phyloP scores from a whole-genome alignment of 1,140 invertebrate genomes.

The Monochamus saltuarius region DNA sequence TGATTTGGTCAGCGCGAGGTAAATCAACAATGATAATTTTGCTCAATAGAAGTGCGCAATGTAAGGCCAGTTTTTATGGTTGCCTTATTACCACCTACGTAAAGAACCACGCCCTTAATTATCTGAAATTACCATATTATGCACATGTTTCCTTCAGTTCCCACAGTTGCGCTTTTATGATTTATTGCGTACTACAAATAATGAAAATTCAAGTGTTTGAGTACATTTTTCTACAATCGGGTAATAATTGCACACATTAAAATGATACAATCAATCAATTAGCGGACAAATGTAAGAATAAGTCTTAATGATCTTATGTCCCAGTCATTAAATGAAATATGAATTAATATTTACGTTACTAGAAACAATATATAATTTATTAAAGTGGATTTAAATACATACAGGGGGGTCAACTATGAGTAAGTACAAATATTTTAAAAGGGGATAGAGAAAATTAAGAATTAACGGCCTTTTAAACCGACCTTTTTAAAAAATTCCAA shows the following conservation, averaged over 20 bases:
- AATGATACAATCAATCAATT: conserved; percentile 7
- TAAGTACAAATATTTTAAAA: too few relatives aligned
- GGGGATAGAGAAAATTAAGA: too few relatives aligned
- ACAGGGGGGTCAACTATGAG: too few relatives aligned
- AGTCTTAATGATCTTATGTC: too few relatives aligned
- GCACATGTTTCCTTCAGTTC: conserved; percentile 14
- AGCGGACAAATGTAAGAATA: neutral
- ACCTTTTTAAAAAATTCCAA: too few relatives aligned
- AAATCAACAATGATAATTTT: conserved; percentile 8
- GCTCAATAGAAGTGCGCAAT: neutral
- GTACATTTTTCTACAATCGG: neutral
- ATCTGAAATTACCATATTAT: conserved; percentile 6
- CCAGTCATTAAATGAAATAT: too few relatives aligned
- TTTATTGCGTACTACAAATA: conserved; percentile 2
- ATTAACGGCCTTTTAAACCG: too few relatives aligned
- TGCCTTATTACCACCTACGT: conserved; percentile 15
- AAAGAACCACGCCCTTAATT: conserved; percentile 9
- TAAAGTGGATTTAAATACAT: too few relatives aligned
- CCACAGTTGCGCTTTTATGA: conserved; percentile 14
- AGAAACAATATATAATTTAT: too few relatives aligned
- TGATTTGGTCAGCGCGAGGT: neutral
- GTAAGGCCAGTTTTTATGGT: conserved; percentile 12
- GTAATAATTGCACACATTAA: conserved; percentile 7
- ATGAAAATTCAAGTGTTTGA: conserved; percentile 10
- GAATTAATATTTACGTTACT: too few relatives aligned